A percentile compares a stretch with the other conserved stretches of the same genome.
phyloP scores from a whole-genome alignment of 2,888 invertebrate species.

The Scaptomyza tumidula region DNA sequence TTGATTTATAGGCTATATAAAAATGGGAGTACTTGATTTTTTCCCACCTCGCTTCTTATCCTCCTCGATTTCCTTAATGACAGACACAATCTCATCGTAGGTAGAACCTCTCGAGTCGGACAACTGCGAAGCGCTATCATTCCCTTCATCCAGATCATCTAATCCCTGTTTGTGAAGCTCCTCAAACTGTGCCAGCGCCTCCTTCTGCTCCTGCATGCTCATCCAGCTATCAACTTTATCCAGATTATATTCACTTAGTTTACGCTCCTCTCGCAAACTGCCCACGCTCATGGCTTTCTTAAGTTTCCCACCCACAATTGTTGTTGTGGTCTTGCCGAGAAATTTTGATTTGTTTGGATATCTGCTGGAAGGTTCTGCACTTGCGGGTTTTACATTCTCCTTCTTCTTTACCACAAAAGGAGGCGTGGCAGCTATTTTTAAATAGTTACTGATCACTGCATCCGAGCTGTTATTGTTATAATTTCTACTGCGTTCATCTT shows the following conservation, averaged over 20 bases:
- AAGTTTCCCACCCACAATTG: slow-evolving; percentile 45
- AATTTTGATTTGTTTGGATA: slow-evolving; percentile 45
- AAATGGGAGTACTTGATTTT: background rate
- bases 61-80: slow-evolving; percentile 84
- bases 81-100: slow-evolving; percentile 84
- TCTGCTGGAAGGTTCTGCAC: slow-evolving; percentile 37
- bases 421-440: slow-evolving; percentile 77
- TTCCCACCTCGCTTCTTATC: slow-evolving; percentile 82
- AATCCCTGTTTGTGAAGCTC: slow-evolving; percentile 59
- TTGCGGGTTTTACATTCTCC: slow-evolving; percentile 75
- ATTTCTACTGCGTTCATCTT: slow-evolving; percentile 58
- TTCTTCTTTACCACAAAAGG: slow-evolving; percentile 79
- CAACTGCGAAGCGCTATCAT: slow-evolving; percentile 70
- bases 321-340: slow-evolving; percentile 18
- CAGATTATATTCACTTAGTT: slow-evolving; percentile 83
- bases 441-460: slow-evolving; percentile 83
- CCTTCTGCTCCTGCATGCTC: slow-evolving; percentile 81
- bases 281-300: slow-evolving; percentile 76
- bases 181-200: slow-evolving; percentile 46
- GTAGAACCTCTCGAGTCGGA: slow-evolving; percentile 83
- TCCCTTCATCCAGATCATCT: slow-evolving; percentile 67
- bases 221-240: slow-evolving; percentile 85
- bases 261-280: slow-evolving; percentile 80
- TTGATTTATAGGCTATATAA: background rate
- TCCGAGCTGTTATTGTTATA: slow-evolving; percentile 63